phyloP scores from a whole-genome alignment of 2,113 vertebrate species.

The Alosa alosa region DNA sequence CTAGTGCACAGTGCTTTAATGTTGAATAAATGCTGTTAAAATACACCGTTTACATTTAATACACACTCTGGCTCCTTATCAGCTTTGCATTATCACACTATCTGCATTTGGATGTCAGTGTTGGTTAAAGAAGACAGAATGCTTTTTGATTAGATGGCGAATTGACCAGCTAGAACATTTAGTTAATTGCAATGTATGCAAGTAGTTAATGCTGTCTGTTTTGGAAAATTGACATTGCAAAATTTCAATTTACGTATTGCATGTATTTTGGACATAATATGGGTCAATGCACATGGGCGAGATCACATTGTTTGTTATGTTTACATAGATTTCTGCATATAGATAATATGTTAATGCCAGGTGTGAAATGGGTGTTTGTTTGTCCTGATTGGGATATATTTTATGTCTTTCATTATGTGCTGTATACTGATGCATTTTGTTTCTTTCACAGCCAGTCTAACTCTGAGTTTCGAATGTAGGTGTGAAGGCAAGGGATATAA shows the following conservation, averaged over 20 bases:
- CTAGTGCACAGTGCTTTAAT: background rate
- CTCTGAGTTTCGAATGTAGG: conserved; percentile 64
- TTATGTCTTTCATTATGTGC: background rate
- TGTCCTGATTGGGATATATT: background rate
- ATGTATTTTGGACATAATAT: background rate
- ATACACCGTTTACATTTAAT: background rate
- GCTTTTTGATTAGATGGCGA: background rate
- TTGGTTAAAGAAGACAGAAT: background rate
- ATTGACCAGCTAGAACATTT: too few species aligned
- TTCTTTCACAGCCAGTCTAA: background rate
- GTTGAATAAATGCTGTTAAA: background rate
- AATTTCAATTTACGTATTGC: background rate
- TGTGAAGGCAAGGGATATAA: conserved; percentile 79
- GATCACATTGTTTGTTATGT: background rate
- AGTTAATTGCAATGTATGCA: too few species aligned
- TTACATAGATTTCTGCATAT: background rate
- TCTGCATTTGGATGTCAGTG: too few species aligned
- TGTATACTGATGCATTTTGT: background rate
- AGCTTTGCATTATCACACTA: background rate
- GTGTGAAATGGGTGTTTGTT: background rate
- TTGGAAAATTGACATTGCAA: background rate
- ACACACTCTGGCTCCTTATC: background rate
- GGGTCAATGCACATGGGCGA: background rate
- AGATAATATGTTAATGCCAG: background rate
- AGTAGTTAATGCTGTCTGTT: background rate